Evolutionary conservation across 2,888 invertebrate genomes (phyloP).

Genomic region (Patella depressa): DNA sequence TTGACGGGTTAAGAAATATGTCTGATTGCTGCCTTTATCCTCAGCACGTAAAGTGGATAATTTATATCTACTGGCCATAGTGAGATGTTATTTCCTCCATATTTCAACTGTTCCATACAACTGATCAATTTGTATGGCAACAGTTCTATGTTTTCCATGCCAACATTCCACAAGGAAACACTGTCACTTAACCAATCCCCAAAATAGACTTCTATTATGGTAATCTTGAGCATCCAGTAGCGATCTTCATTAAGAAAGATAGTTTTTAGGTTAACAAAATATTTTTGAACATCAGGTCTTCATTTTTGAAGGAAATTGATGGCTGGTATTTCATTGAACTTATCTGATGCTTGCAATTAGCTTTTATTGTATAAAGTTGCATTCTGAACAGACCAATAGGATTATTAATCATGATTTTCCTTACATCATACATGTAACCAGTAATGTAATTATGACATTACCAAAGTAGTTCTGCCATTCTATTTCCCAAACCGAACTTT

Average conservation of each 20-base stretch:
- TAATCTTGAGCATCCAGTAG: neutral
- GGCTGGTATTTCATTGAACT: slow-evolving; percentile 7
- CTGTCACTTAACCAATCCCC: neutral
- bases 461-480: too few species aligned
- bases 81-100: slow-evolving; percentile 2
- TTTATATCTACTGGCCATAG: slow-evolving; percentile 5
- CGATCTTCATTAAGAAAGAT: neutral
- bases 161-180: slow-evolving; percentile 5
- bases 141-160: slow-evolving; percentile 5
- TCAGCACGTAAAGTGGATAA: slow-evolving; percentile 1
- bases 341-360: slow-evolving; percentile 1
- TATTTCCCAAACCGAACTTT: too few species aligned
- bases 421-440: too few species aligned
- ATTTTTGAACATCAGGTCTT: slow-evolving; percentile 12
- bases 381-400: neutral
- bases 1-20: neutral
- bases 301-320: slow-evolving; percentile 2
- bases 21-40: slow-evolving; percentile 2
- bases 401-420: neutral
- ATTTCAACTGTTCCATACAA: slow-evolving; percentile 3
- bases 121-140: slow-evolving; percentile 3
- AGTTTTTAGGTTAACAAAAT: slow-evolving; percentile 13
- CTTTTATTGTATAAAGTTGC: slow-evolving; percentile 12
- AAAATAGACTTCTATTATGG: slow-evolving; percentile 6
- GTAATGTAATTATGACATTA: too few species aligned